phyloP scores from a whole-genome alignment of 2,888 invertebrate species.

The Dynastes grantii region DNA sequence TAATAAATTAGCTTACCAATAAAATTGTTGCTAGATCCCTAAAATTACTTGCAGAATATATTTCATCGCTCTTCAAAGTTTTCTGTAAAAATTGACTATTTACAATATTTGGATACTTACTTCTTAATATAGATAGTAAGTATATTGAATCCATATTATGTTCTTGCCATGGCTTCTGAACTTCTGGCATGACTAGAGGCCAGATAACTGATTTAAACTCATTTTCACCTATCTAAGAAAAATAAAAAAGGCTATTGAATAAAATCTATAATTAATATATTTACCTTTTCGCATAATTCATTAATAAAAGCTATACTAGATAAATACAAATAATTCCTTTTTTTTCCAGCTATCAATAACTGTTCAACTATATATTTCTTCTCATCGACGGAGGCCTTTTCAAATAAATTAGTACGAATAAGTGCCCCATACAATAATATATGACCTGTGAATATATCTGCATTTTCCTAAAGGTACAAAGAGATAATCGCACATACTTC shows the following conservation, averaged over 20 bases:
- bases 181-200: constrained; percentile 75
- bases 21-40: constrained; percentile 74
- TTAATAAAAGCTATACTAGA: constrained; percentile 76
- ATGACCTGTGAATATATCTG: constrained; percentile 81
- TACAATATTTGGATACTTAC: constrained; percentile 72
- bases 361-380: constrained; percentile 70
- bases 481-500: background rate
- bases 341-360: constrained; percentile 73
- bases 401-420: constrained; percentile 77
- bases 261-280: constrained; percentile 45
- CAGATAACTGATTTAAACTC: constrained; percentile 75
- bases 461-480: constrained; percentile 76
- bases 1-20: constrained; percentile 72
- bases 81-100: constrained; percentile 74
- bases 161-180: constrained; percentile 77
- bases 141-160: constrained; percentile 79
- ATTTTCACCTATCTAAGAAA: constrained; percentile 71
- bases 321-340: constrained; percentile 77
- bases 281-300: constrained; percentile 75
- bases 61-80: constrained; percentile 73
- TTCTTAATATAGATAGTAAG: constrained; percentile 71
- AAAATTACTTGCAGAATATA: constrained; percentile 76
- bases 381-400: constrained; percentile 72
- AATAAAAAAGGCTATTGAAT: background rate
- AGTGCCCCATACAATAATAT: constrained; percentile 82